Conservation (phyloP, 2,113 vertebrate species). For the Seriola dumerili region DNA sequence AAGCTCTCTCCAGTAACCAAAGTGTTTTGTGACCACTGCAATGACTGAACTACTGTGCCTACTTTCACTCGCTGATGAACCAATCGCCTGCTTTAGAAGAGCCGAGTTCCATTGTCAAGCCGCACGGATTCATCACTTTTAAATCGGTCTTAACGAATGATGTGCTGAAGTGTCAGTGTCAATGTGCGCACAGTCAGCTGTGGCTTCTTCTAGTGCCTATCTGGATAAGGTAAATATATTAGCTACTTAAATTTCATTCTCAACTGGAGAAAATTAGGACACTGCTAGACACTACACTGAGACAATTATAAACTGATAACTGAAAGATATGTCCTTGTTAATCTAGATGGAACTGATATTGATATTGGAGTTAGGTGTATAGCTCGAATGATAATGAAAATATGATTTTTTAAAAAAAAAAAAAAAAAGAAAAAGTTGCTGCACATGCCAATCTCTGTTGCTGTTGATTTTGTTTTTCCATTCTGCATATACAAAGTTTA, state of each 20-base stretch:
- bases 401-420: not conserved
- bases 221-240: not conserved
- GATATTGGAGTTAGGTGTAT: not conserved
- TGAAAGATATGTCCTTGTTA: not conserved
- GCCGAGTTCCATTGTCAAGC: not conserved
- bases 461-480: too few species aligned
- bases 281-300: not conserved
- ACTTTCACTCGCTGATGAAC: slow-evolving; percentile 25
- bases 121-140: slow-evolving; percentile 13
- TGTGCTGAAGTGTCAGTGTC: not conserved
- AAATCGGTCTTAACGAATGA: slow-evolving; percentile 1
- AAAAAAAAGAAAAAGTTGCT: not conserved
- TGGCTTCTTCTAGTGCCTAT: not conserved
- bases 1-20: slow-evolving; percentile 21
- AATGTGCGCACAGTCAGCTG: not conserved
- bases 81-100: not conserved
- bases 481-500: not conserved
- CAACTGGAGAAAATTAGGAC: not conserved
- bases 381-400: not conserved
- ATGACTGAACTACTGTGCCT: slow-evolving; percentile 15
- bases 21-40: slow-evolving; percentile 38
- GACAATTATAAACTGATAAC: not conserved
- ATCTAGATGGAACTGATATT: not conserved
- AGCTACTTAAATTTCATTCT: not conserved
- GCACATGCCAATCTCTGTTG: not conserved